A percentile compares a stretch with the other conserved stretches of the same genome.
Evolutionary conservation across 2,888 invertebrate species (phyloP).

Genomic region (Biston stratarius): DNA sequence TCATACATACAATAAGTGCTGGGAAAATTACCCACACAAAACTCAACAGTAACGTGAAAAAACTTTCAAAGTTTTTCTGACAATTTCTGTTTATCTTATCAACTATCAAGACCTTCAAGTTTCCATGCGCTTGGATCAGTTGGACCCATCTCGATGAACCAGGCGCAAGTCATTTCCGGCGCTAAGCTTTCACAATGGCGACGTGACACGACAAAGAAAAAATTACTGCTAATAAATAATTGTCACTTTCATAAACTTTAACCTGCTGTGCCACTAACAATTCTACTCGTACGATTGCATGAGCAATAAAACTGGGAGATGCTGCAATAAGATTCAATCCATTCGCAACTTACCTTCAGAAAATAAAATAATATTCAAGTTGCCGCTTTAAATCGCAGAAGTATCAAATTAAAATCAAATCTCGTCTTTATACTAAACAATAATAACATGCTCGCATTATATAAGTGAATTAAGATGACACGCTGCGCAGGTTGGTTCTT

Average conservation of each 20-base stretch:
- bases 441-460: no score
- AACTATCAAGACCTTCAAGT: background rate
- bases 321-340: background rate
- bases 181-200: slow-evolving; percentile 44
- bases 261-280: slow-evolving; percentile 2
- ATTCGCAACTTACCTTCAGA: background rate
- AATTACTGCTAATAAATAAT: slow-evolving; percentile 81
- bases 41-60: no score
- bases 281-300: background rate
- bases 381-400: no score
- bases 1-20: no score
- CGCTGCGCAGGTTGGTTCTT: no score
- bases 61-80: no score
- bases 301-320: background rate
- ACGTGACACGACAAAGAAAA: slow-evolving; percentile 68
- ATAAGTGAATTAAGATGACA: no score
- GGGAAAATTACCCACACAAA: no score
- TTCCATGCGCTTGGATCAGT: background rate
- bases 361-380: no score
- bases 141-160: slow-evolving; percentile 56
- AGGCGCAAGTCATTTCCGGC: slow-evolving; percentile 80
- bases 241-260: slow-evolving; percentile 73
- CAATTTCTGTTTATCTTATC: no score
- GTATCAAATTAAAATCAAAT: no score
- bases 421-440: no score